Evolutionary conservation across 2,888 invertebrate genomes (phyloP), one percentile per base, ranked within the genome.

Genomic region (Ochropleura leucogaster): DNA sequence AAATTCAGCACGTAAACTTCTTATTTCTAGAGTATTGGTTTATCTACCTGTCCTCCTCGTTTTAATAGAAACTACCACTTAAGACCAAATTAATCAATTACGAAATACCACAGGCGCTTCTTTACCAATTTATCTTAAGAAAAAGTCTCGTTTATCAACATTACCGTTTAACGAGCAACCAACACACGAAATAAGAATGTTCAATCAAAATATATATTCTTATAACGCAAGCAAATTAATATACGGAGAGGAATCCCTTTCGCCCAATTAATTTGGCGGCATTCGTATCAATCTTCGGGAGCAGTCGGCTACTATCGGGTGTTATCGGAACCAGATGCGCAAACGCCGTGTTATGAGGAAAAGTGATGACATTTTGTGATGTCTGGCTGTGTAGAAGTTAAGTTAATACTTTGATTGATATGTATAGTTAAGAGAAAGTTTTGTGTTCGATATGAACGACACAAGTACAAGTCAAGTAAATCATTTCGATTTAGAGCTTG

Each of bases 201-300:
- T 87, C 87, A 80, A 84, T 87, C 83, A 89, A 86, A 83, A 83
- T 82, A 72, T 76, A 74, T 73, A 74, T 70, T 62, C 75, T 85
- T 76, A 62, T 70, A 84, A 79, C 68, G 47, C 72, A 76, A 72
- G 71, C 76, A 79, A 85, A 88, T 87, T 85, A 83, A 82, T 84
- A 79, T 83, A 75, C 63, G 67, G 72, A 74, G 67, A 70, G 20
- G 51, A 72, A 83, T 78, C 77, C 53, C 65, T 78, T 80, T 79
- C 44, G 68, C 62, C 62, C 77, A 81, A 88, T 89, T 87, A 83
- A 85, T 86, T 76, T 49, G 68, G 79, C 60, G 74, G 79, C 55
- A 65, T 80, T 65, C 68, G 30, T 72, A 81, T 74, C 74, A 85
- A 88, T 85, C 84, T 80, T 83, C 71, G 68, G 72, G 42, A 68